Percentiles rank a stretch among this genome's conserved stretches.
phyloP scores from a whole-genome alignment of 2,888 invertebrate genomes.

The Apamea anceps region DNA sequence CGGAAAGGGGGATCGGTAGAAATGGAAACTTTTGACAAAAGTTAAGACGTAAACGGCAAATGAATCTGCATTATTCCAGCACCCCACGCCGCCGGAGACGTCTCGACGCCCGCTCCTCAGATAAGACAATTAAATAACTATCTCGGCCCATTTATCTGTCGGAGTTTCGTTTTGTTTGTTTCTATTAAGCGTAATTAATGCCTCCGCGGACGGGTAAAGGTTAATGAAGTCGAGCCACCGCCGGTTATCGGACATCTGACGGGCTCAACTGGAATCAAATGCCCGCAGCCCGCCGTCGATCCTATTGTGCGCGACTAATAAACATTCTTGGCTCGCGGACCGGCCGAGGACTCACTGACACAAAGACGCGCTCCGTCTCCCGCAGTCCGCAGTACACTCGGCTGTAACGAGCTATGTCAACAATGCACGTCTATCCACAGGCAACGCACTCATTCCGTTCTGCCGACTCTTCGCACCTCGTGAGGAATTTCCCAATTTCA shows the following conservation, averaged over 20 bases:
- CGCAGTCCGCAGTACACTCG: constrained; percentile 28
- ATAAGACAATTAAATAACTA: constrained; percentile 89
- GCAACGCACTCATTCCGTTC: constrained; percentile 70
- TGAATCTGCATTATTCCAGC: constrained; percentile 84
- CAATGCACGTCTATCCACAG: constrained; percentile 53
- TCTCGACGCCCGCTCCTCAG: constrained; percentile 75
- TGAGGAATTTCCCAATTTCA: constrained; percentile 86
- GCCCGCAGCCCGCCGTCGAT: constrained; percentile 43
- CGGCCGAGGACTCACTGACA: constrained; percentile 33
- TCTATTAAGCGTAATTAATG: constrained; percentile 88
- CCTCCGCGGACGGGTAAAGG: constrained; percentile 81
- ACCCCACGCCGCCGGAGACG: constrained; percentile 67
- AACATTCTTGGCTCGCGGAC: constrained; percentile 60
- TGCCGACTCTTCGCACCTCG: constrained; percentile 72
- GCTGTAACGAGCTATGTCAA: constrained; percentile 60
- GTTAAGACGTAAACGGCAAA: constrained; percentile 85
- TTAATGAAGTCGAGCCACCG: constrained; percentile 82
- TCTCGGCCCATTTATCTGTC: constrained; percentile 86
- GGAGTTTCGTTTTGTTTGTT: constrained; percentile 87
- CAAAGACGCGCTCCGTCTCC: constrained; percentile 47
- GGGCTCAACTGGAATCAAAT: constrained; percentile 64
- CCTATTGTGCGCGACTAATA: constrained; percentile 65
- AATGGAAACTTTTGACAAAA: constrained; percentile 86
- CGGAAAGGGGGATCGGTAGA: constrained; percentile 77
- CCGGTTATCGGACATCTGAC: constrained; percentile 83